These are phyloP conservation scores for Gallinago media DNA, from an alignment of 2,113 vertebrate species.

Conservation along the genomic window DNA sequence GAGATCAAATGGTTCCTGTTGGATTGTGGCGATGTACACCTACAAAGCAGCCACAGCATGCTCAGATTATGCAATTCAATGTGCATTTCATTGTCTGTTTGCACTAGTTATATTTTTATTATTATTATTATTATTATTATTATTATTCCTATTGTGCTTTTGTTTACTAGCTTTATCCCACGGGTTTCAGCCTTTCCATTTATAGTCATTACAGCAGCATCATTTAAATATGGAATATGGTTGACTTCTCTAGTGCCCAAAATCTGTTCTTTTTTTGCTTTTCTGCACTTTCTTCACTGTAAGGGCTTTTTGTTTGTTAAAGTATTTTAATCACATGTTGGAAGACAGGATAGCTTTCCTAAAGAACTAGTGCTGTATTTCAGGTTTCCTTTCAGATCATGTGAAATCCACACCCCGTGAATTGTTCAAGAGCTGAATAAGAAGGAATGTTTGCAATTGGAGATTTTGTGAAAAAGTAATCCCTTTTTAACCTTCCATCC, in stretches of 20 bases:
- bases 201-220: not conserved
- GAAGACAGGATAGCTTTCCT: not conserved
- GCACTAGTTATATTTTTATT: not conserved
- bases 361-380: not conserved
- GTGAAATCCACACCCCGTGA: not conserved
- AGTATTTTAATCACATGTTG: not conserved
- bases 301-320: not conserved
- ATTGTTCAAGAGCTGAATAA: not conserved
- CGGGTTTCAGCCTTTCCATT: not conserved
- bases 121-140: not conserved
- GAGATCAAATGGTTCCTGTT: not conserved
- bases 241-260: not conserved
- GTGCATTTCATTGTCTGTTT: not conserved
- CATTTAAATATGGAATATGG: not conserved
- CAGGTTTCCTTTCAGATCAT: not conserved
- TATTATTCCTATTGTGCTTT: not conserved
- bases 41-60: not conserved
- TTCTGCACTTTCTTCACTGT: not conserved
- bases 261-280: not conserved
- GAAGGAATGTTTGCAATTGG: not conserved
- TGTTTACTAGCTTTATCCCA: not conserved
- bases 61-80: not conserved
- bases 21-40: not conserved
- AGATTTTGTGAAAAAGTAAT: not conserved
- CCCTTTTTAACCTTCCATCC: not conserved